Base-by-base conservation (phyloP, 1,140 invertebrate genomes). In the Ridgeia piscesae region DNA sequence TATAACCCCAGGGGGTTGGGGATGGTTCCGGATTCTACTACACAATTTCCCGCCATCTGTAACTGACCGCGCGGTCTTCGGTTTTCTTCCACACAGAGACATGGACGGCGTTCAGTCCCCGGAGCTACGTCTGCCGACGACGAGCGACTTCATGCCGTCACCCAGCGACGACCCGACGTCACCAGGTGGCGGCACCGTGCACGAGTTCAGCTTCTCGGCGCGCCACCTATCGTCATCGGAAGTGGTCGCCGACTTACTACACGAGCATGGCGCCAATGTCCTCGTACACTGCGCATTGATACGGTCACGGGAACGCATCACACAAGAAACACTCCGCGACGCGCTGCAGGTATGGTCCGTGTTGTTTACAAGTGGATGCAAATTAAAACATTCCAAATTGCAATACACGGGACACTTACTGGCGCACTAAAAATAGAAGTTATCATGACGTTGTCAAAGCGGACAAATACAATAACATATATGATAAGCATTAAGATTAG, bases 181-280 rank as follows among this genome's bases (percentile, higher is more conserved):
- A 21, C 2, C 58, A 77, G 58, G 58, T 77, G 58, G 58, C 58
- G 58, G 58, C 58, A 77, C 58, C 58, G 58, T 77, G 58, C 58
- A 77, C 58, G 58, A 77, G 58, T 77, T 77, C 58, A 77, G 58
- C 58, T 77, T 77, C 58, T 77, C 58, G 58, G 58, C 58, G 58
- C 58, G 58, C 58, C 58, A 77, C 58, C 58, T 77, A 77, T 77
- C 58, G 58, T 17, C 58, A 31, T 77, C 58, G 58, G 58, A 77
- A 21, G 58, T 77, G 17, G 58, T 77, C 58, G 58, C 58, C 17
- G 58, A 77, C 58, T 21, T 77, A 17, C 27, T 77, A 21, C 58
- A 77, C 58, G 58, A 77, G 27, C 58, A 77, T 21, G 58, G 58
- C 58, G 58, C 58, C 11, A 77, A 77, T 77, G 27, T 77, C 58